Percentiles rank a stretch among this genome's conserved stretches.
Conservation (phyloP, 2,888 invertebrate genomes). For the Platycnemis pennipes region DNA sequence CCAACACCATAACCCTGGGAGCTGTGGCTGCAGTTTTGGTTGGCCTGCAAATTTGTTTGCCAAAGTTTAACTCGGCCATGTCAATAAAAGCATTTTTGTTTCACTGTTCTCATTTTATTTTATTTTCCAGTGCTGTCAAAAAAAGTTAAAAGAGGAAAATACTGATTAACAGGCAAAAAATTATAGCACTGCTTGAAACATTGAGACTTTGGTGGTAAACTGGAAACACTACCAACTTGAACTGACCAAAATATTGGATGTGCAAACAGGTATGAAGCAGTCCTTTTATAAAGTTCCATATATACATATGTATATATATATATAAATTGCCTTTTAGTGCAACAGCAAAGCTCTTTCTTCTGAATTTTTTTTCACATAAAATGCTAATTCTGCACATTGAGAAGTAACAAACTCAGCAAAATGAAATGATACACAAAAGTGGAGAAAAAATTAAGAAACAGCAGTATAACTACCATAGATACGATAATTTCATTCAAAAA, state of each 20-base stretch:
- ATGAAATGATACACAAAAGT: constrained; percentile 69
- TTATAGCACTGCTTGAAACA: constrained; percentile 54
- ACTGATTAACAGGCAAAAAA: constrained; percentile 63
- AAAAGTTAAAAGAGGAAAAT: constrained; percentile 54
- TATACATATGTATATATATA: too few relatives aligned
- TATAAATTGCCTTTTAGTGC: constrained; percentile 33
- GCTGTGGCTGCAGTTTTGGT: constrained; percentile 71
- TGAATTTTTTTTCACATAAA: constrained; percentile 47
- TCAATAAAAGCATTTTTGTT: constrained; percentile 58
- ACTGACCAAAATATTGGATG: constrained; percentile 45
- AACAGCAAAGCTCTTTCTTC: constrained; percentile 50
- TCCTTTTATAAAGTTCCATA: constrained; percentile 3
- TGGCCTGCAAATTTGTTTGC: constrained; percentile 70
- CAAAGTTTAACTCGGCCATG: constrained; percentile 66
- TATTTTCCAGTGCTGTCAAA: constrained; percentile 59
- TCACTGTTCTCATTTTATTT: constrained; percentile 24
- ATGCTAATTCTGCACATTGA: constrained; percentile 60
- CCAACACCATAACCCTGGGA: constrained; percentile 70
- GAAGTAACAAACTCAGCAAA: constrained; percentile 70
- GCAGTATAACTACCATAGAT: constrained; percentile 70
- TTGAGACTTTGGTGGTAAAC: constrained; percentile 38
- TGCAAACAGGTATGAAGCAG: constrained; percentile 52
- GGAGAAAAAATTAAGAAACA: constrained; percentile 67
- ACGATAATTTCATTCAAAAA: constrained; percentile 57
- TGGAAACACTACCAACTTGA: constrained; percentile 54